Evolutionary conservation across 2,113 vertebrate genomes (phyloP).

Genomic region (Aegithalos caudatus): DNA sequence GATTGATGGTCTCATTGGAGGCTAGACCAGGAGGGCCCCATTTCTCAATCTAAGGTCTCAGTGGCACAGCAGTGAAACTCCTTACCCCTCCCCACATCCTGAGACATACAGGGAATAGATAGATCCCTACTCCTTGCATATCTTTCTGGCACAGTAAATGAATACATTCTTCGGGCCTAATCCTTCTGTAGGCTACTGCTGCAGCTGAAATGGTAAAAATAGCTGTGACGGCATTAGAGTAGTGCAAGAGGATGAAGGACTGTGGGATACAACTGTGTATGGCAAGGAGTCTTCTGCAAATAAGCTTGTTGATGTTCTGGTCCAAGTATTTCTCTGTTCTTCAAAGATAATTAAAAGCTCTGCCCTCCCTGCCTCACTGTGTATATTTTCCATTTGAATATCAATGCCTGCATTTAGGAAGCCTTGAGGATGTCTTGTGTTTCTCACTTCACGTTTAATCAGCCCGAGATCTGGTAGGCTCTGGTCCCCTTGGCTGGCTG

Average conservation of each 20-base stretch:
- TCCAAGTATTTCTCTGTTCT: background rate
- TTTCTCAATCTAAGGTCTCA: background rate
- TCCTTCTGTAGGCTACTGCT: background rate
- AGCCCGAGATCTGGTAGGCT: background rate
- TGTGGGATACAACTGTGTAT: background rate
- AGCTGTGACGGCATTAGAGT: background rate
- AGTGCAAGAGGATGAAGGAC: background rate
- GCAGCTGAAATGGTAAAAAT: background rate
- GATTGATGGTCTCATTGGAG: background rate
- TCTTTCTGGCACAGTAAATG: background rate
- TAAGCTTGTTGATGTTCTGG: background rate
- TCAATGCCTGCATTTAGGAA: background rate
- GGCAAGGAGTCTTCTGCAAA: background rate
- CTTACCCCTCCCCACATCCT: background rate
- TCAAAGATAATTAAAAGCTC: background rate
- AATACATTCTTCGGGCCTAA: background rate
- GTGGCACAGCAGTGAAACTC: background rate
- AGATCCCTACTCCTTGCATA: fast-evolving
- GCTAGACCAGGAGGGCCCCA: background rate
- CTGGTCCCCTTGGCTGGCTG: background rate
- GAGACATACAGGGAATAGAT: background rate
- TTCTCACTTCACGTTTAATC: background rate
- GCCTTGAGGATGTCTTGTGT: background rate
- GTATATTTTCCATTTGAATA: background rate
- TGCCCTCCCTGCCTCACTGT: background rate